Evolutionary conservation across 2,888 invertebrate species (phyloP).

Genomic region (Gari tellinella): DNA sequence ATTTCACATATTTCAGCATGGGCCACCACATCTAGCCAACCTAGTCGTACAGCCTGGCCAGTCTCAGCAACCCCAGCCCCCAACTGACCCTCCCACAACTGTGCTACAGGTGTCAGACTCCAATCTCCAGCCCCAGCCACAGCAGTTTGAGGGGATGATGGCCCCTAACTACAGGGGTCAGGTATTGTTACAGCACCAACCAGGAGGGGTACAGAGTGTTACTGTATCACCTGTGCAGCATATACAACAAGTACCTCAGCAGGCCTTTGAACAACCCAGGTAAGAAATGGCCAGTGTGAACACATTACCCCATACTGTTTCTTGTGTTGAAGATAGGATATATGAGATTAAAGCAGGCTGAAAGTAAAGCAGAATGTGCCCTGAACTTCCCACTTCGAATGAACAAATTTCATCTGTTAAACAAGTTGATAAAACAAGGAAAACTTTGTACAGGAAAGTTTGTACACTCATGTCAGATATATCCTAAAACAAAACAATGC

Average conservation of each 20-base stretch:
- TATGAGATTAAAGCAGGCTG: too few relatives aligned
- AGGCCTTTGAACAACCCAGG: neutral
- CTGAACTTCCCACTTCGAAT: too few relatives aligned
- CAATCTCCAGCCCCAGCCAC: neutral
- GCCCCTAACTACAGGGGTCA: slow-evolving; percentile 7
- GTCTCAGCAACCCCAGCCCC: slow-evolving; percentile 27
- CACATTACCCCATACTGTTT: neutral
- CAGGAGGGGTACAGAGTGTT: neutral
- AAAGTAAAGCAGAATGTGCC: too few relatives aligned
- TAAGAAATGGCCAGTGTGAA: slow-evolving; percentile 9
- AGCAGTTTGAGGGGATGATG: slow-evolving; percentile 11
- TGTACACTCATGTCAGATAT: too few relatives aligned
- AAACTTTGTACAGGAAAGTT: too few relatives aligned
- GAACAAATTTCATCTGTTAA: too few relatives aligned
- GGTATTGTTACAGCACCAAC: slow-evolving; percentile 7
- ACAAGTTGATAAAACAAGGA: too few relatives aligned
- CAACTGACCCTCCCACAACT: slow-evolving; percentile 12
- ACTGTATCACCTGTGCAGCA: slow-evolving; percentile 6
- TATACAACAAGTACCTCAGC: neutral
- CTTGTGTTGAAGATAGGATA: too few relatives aligned
- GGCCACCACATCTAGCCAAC: slow-evolving; percentile 81
- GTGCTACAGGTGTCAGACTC: slow-evolving; percentile 14
- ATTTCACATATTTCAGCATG: slow-evolving; percentile 73
- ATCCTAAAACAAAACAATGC: too few relatives aligned
- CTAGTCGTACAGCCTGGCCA: slow-evolving; percentile 73